Conservation (phyloP, 2,888 invertebrate genomes). For the Lissocephala sabroskyi region DNA sequence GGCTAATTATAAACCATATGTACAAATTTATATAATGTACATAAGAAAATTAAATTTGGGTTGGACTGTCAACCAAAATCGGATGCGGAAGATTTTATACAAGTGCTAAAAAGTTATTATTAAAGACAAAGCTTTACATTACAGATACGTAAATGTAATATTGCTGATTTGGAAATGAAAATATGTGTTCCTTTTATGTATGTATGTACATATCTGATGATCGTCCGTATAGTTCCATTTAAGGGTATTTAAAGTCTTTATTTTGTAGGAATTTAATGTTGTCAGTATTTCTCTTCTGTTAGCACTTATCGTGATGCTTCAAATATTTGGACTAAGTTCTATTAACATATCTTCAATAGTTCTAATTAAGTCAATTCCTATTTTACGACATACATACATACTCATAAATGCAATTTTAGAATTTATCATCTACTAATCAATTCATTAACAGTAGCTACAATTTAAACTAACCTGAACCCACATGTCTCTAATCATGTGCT, state of each 20-base stretch:
- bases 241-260: conserved; percentile 69
- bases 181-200: conserved; percentile 17
- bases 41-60: not conserved
- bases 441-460: not conserved
- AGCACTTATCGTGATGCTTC: conserved; percentile 46
- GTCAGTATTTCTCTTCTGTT: conserved; percentile 42
- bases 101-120: too few species aligned
- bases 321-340: conserved; percentile 35
- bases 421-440: conserved; percentile 19
- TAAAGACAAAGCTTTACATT: too few species aligned
- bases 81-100: too few species aligned
- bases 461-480: too few species aligned
- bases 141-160: too few species aligned
- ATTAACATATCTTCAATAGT: conserved; percentile 20
- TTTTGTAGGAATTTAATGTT: conserved; percentile 70
- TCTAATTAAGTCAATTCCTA: conserved; percentile 58
- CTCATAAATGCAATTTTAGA: conserved; percentile 64
- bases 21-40: conserved; percentile 8
- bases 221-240: conserved; percentile 36
- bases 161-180: too few species aligned
- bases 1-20: not conserved
- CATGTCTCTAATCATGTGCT: too few species aligned
- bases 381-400: conserved; percentile 29
- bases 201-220: conserved; percentile 29
- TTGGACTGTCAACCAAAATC: too few species aligned